phyloP scores from a whole-genome alignment of 1,140 invertebrate species.

The Apis laboriosa region DNA sequence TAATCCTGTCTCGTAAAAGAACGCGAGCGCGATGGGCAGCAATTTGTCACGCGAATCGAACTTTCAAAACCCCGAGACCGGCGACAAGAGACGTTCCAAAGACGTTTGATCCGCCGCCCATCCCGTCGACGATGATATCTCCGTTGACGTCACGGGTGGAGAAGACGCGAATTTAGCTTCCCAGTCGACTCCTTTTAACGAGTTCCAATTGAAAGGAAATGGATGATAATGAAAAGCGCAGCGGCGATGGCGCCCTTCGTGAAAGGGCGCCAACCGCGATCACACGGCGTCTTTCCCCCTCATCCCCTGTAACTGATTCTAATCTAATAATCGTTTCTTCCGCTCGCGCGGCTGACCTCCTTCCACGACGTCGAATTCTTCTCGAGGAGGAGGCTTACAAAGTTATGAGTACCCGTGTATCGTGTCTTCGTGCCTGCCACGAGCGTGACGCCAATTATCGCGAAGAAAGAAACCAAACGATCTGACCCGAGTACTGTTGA shows the following conservation, averaged over 20 bases:
- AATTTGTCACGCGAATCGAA: neutral
- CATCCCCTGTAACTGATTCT: neutral
- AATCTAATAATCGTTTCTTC: constrained; percentile 43
- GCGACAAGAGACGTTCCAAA: neutral
- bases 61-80: neutral
- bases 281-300: neutral
- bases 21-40: neutral
- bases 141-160: constrained; percentile 29
- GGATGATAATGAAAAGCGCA: constrained; percentile 33
- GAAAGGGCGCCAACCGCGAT: constrained; percentile 26
- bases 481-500: neutral
- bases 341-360: constrained; percentile 20
- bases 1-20: neutral
- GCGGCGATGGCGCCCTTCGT: constrained; percentile 16
- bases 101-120: constrained; percentile 1
- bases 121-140: neutral
- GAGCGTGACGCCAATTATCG: neutral
- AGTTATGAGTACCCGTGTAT: constrained; percentile 11
- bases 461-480: neutral
- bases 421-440: neutral
- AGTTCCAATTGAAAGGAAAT: constrained; percentile 58
- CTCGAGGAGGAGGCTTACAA: neutral
- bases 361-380: constrained; percentile 9
- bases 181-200: constrained; percentile 34
- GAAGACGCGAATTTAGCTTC: neutral